These are phyloP conservation scores for Mormyrops boulengeri DNA, from an alignment of 2,797 vertebrate species.

Conservation along the genomic window DNA sequence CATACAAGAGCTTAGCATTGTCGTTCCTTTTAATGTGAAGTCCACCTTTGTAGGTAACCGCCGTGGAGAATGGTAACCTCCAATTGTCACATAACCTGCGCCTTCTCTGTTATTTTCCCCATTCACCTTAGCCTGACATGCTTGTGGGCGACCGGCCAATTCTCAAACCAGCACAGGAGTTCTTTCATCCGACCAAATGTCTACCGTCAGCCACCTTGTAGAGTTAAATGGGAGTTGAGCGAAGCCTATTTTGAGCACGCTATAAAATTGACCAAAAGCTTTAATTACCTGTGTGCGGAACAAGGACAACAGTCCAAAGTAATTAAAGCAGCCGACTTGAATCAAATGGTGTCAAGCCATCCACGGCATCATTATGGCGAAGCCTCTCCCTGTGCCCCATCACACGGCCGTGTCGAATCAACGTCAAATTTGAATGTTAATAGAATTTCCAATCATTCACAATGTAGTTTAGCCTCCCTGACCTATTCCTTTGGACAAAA, in stretches of 20 bases:
- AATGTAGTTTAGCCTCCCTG: constrained; percentile 56
- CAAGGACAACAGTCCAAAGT: constrained; percentile 17
- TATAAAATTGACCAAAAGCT: constrained; percentile 14
- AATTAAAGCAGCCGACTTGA: constrained; percentile 22
- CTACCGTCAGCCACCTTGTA: constrained; percentile 31
- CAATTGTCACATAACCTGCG: not conserved
- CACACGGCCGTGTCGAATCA: constrained; percentile 61
- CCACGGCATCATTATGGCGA: constrained; percentile 35
- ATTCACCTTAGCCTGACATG: constrained; percentile 49
- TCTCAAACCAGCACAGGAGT: constrained; percentile 30
- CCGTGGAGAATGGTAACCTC: not conserved
- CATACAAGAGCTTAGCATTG: not conserved
- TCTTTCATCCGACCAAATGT: constrained; percentile 36
- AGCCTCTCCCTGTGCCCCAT: constrained; percentile 37
- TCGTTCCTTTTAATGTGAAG: not conserved
- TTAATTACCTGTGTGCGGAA: constrained; percentile 14
- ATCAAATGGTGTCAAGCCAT: constrained; percentile 34
- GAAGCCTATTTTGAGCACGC: not conserved
- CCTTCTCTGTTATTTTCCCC: constrained; percentile 25
- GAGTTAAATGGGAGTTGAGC: not conserved
- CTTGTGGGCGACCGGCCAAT: constrained; percentile 51
- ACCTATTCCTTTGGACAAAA: constrained; percentile 53
- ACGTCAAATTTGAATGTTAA: constrained; percentile 73
- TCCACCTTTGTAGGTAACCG: not conserved
- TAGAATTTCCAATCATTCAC: constrained; percentile 71